These are phyloP conservation scores for Drosophila nr. medialis DNA, from an alignment of 2,888 invertebrate genomes.

Conservation along the genomic window DNA sequence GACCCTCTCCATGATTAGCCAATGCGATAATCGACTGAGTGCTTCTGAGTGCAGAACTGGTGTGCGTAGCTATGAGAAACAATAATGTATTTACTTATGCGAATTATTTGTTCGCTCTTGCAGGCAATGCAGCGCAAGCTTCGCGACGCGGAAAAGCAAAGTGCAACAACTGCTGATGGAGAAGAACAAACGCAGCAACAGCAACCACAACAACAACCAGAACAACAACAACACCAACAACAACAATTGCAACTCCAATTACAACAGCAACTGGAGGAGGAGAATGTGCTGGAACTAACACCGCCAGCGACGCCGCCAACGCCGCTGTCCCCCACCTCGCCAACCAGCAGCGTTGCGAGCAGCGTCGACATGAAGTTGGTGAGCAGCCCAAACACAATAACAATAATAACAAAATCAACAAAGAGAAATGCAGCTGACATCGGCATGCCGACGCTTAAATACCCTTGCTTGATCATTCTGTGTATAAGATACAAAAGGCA, in stretches of 20 bases:
- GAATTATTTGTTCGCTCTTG: constrained; percentile 34
- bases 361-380: constrained; percentile 63
- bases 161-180: constrained; percentile 23
- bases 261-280: constrained; percentile 22
- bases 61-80: constrained; percentile 37
- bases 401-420: constrained; percentile 9
- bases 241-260: constrained; percentile 16
- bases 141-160: constrained; percentile 53
- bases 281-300: constrained; percentile 63
- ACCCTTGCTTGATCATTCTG: not conserved
- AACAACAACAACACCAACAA: constrained; percentile 18
- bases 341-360: constrained; percentile 65
- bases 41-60: constrained; percentile 14
- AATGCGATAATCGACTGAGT: not conserved
- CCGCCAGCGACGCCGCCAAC: constrained; percentile 75
- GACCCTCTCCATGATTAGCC: not conserved
- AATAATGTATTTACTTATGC: constrained; percentile 60
- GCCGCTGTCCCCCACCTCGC: constrained; percentile 61
- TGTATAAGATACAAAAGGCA: not conserved
- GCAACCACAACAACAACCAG: constrained; percentile 19
- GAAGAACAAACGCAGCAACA: constrained; percentile 22
- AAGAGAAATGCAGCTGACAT: not conserved
- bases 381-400: constrained; percentile 32
- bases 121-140: constrained; percentile 72
- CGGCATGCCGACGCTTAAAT: not conserved